Base-by-base conservation (phyloP, 2,797 vertebrate species). In the Gambelia wislizenii region DNA sequence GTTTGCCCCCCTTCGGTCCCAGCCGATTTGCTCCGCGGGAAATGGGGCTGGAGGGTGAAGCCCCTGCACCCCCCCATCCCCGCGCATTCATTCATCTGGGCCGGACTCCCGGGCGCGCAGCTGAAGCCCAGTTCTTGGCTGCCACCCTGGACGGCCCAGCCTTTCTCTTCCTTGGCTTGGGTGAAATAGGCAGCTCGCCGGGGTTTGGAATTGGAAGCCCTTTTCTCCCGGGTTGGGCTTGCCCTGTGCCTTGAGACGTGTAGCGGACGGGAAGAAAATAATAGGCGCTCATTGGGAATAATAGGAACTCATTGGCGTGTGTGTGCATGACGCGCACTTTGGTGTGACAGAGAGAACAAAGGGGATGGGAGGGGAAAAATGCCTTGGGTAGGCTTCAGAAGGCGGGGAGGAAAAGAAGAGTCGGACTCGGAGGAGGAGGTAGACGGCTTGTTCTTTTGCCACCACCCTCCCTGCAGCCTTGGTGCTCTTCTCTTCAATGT, bases 171-270 rank as follows among this genome's bases (percentile, higher is more conserved):
- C 80, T 90, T 89, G 83, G 82, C 83, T 92, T 89, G 30, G 87
- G 72, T 86, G 91, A 92, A 95, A 84, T 88, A 56, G 79, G 89
- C 56, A 22, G 87, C 44, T 91, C 56, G 44, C 75, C 18, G 7
- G 87, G 85, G 72, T 0, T 6, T 84, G 18, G 72, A 56, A 89
- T 75, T 74, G 39, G 74, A 52, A 86, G 61, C 67, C 6, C 83
- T 20, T 72, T 92, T 22, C 74, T 95, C 72, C 79, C 49, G 72
- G 85, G 81, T 18, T 83, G 87, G 13, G 12, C 61, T 42, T 89
- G 84, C 85, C 83, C n/a, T n/a, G 33, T 79, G 6, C 56, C 56
- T 77, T 13, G 25, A 9, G 14, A n/a, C n/a, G 1, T 36, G 42
- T 87, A 44, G 80, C 84, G 94, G 25, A 9, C 0, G 7, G 12